These are phyloP conservation scores for Oreonectes daqikongensis DNA, from an alignment of 2,797 vertebrate species.

Conservation along the genomic window DNA sequence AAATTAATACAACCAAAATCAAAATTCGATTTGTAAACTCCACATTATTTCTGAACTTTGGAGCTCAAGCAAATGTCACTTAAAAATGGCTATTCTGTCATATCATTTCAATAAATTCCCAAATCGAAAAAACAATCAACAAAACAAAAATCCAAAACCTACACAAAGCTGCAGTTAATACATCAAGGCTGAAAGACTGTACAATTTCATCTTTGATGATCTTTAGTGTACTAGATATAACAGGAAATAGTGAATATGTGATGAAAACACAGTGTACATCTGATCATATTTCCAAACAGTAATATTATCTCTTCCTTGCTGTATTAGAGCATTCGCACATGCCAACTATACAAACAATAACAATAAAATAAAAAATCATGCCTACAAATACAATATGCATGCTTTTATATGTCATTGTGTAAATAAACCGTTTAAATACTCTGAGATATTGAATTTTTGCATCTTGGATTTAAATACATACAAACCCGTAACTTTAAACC, in stretches of 20 bases:
- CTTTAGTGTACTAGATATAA: constrained; percentile 38
- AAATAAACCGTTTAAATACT: constrained; percentile 45
- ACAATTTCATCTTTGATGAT: constrained; percentile 32
- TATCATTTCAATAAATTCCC: constrained; percentile 5
- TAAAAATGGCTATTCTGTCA: constrained; percentile 2
- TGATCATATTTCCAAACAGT: not conserved
- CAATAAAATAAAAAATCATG: constrained; percentile 28
- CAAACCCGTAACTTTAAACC: constrained; percentile 44
- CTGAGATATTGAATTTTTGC: constrained; percentile 24
- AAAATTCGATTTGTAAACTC: constrained; percentile 2
- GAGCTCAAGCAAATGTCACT: not conserved
- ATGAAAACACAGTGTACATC: constrained; percentile 38
- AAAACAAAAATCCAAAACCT: constrained; percentile 57
- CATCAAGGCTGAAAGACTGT: constrained; percentile 37
- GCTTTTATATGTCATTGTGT: constrained; percentile 34
- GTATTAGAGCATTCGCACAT: constrained; percentile 29
- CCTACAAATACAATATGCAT: constrained; percentile 39
- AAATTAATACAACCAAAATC: constrained; percentile 11
- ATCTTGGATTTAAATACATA: constrained; percentile 33
- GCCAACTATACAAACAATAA: constrained; percentile 11
- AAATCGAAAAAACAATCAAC: constrained; percentile 49
- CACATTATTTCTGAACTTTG: not conserved
- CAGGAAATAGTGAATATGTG: not conserved
- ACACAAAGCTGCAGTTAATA: constrained; percentile 64
- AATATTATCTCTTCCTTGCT: constrained; percentile 8